These are phyloP conservation scores for Hydropotes inermis DNA, from an alignment of 2,113 vertebrate species.

Conservation along the genomic window DNA sequence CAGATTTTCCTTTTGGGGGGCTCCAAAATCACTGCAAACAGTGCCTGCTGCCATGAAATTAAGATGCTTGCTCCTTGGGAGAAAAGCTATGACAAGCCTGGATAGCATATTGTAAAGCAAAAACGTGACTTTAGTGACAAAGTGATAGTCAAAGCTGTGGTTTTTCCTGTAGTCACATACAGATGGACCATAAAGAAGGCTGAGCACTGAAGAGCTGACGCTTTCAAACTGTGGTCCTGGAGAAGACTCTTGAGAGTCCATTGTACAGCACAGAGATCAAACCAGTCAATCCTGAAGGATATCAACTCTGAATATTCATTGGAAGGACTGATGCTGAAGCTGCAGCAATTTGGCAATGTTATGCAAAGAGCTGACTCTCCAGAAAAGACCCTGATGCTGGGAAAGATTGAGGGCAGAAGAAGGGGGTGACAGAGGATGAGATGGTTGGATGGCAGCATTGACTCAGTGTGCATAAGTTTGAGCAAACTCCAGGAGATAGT, in stretches of 20 bases:
- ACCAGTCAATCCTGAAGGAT: neutral
- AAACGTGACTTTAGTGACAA: neutral
- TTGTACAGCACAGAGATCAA: neutral
- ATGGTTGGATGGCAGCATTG: neutral
- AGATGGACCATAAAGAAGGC: neutral
- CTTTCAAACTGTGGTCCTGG: neutral
- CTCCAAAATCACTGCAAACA: neutral
- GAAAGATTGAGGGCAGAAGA: neutral
- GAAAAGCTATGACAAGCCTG: neutral
- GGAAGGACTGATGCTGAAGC: neutral
- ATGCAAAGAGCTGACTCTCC: neutral
- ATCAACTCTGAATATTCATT: neutral
- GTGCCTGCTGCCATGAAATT: neutral
- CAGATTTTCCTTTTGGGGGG: neutral
- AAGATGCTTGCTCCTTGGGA: neutral
- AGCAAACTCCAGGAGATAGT: neutral
- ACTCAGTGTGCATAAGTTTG: neutral
- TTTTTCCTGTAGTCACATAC: neutral
- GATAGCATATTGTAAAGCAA: neutral
- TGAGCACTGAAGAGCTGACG: neutral
- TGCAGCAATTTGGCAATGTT: neutral
- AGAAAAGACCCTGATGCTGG: neutral
- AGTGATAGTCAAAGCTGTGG: neutral
- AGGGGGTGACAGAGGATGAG: neutral
- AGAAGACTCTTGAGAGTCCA: neutral